Evolutionary conservation across 2,797 vertebrate genomes (phyloP), one percentile per base, ranked within the genome.

Genomic region (Sebastes taczanowskii): DNA sequence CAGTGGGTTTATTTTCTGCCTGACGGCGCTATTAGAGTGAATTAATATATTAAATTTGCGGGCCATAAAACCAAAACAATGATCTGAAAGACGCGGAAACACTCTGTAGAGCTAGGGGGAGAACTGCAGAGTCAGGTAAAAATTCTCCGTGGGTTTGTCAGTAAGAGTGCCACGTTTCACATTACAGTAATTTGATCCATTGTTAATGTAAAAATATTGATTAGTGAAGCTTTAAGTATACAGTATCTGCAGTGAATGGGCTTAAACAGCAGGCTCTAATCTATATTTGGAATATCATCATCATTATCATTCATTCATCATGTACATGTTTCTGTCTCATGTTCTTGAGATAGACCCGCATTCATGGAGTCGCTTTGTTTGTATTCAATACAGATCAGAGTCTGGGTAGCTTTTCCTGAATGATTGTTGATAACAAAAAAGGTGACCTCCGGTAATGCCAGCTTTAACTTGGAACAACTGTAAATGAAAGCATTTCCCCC

Each of bases 391-490:
- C 63, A 81, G 69, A 80, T 11, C 29, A 7, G 60, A 56, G 63
- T 61, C 46, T 55, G 32, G 9, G 35, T 10, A 42, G 62, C 60
- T 25, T 22, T 86, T 83, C 38, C 38, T 60, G 38, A 64, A 76
- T 52, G 58, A 58, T 20, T n/a, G 30, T 16, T 64, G 74, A 83
- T 68, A 83, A 76, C 61, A 38, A 20, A 30, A 87, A 87, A 86
- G 70, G 73, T 83, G 66, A 85, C 78, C 60, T 53, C 14, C 42
- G 42, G 42, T 46, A 38, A 79, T 32, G n/a, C 1, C 2, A 66
- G 53, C 42, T 66, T 77, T 73, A 6, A 49, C n/a, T 61, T 46
- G 7, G 32, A 22, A 22, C 6, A 35, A 38, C 35, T 32, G 60
- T 42, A 76, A 83, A 74, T 32, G 62, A 71, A 35, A 61, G n/a